Evolutionary conservation across 1,140 invertebrate genomes (phyloP).

Genomic region (Delia radicum): DNA sequence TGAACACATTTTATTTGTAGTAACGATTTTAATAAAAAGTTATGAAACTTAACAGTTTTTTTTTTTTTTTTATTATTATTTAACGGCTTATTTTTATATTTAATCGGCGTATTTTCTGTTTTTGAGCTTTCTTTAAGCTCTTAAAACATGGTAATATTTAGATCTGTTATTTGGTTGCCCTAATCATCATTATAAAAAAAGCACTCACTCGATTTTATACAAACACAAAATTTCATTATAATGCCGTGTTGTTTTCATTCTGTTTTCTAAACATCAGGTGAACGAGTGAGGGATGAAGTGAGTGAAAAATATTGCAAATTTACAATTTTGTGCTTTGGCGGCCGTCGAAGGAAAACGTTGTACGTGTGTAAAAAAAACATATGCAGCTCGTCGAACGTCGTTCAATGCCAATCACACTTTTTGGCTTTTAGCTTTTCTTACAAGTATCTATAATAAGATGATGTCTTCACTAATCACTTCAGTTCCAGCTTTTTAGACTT

Average conservation of each 20-base stretch:
- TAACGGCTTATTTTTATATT: no score
- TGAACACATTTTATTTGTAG: no score
- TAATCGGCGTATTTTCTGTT: no score
- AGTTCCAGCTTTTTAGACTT: conserved; percentile 33
- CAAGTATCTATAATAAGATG: conserved; percentile 34
- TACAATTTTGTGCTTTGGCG: background rate
- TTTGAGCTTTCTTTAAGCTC: no score
- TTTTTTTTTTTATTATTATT: no score
- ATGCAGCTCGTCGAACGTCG: conserved; percentile 48
- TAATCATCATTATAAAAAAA: no score
- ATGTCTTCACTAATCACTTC: conserved; percentile 45
- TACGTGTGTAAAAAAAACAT: conserved; percentile 41
- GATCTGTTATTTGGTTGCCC: no score
- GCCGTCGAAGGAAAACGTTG: background rate
- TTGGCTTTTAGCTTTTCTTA: conserved; percentile 51
- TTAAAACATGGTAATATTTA: no score
- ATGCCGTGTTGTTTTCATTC: background rate
- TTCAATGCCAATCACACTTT: conserved; percentile 50
- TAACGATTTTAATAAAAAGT: no score
- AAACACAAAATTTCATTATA: background rate
- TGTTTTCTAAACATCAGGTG: background rate
- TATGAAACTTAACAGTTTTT: no score
- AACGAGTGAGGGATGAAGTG: background rate
- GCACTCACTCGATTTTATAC: background rate
- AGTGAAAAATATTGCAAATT: background rate